Evolutionary conservation across 1,140 invertebrate species (phyloP).

Genomic region (Magallana ariakensis): DNA sequence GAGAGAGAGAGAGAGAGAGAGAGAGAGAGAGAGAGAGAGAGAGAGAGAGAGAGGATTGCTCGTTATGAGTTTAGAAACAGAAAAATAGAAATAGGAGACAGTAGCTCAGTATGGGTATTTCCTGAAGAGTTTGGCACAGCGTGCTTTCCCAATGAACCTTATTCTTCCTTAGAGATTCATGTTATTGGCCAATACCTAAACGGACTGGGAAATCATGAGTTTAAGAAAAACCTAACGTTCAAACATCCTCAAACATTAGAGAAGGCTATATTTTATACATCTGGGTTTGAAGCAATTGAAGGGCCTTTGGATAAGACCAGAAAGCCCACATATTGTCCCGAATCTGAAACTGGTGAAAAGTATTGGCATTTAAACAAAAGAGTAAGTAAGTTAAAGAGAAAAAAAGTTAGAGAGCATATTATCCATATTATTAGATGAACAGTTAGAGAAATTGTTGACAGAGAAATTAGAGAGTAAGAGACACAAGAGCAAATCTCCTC

Average conservation of each 20-base stretch:
- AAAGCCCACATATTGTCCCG: not conserved
- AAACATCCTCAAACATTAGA: not conserved
- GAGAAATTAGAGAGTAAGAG: not conserved
- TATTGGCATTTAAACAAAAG: too few relatives aligned
- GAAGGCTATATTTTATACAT: not conserved
- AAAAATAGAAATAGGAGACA: conserved; percentile 36
- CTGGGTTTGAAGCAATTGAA: conserved; percentile 17
- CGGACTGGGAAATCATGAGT: not conserved
- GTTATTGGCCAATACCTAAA: not conserved
- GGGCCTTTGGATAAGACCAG: not conserved
- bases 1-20: too few relatives aligned
- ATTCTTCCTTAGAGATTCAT: not conserved
- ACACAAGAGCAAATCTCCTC: not conserved
- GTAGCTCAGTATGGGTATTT: conserved; percentile 50
- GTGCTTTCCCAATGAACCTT: conserved; percentile 21
- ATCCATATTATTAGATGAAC: not conserved
- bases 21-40: too few relatives aligned
- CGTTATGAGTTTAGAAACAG: conserved; percentile 49
- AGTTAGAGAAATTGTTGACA: not conserved
- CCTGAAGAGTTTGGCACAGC: conserved; percentile 5
- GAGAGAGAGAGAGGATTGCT: conserved; percentile 21
- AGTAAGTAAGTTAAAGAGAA: too few relatives aligned
- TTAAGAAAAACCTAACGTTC: not conserved
- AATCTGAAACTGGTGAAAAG: not conserved
- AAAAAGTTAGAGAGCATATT: too few relatives aligned